phyloP scores from a whole-genome alignment of 2,797 vertebrate genomes.

The Urosaurus nigricauda region DNA sequence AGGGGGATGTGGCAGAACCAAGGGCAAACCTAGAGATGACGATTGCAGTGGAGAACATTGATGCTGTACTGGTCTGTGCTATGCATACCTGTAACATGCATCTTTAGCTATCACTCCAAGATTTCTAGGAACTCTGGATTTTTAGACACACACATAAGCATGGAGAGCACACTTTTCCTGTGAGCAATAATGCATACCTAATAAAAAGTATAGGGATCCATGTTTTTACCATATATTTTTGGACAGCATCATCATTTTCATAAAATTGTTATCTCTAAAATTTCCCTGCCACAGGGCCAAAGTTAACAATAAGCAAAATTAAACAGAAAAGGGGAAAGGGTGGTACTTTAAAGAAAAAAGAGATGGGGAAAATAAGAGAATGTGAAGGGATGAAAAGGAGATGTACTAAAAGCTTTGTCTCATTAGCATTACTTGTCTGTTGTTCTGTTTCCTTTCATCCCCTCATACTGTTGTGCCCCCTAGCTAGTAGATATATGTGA shows the following conservation, averaged over 20 bases:
- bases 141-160: neutral
- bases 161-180: neutral
- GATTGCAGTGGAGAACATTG: neutral
- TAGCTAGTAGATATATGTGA: no score
- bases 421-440: neutral
- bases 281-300: neutral
- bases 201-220: no score
- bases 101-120: neutral
- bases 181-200: neutral
- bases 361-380: neutral
- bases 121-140: neutral
- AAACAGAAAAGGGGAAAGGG: neutral
- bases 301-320: neutral
- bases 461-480: neutral
- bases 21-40: neutral
- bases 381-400: neutral
- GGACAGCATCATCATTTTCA: neutral
- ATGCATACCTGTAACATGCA: neutral
- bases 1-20: neutral
- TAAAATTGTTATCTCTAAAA: neutral
- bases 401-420: neutral
- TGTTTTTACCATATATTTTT: no score
- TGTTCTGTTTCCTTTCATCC: neutral
- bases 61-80: neutral
- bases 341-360: neutral